A percentile compares a stretch with the other conserved stretches of the same genome.
Evolutionary conservation across 2,888 invertebrate genomes (phyloP).

Genomic region (Mythimna lalbum): DNA sequence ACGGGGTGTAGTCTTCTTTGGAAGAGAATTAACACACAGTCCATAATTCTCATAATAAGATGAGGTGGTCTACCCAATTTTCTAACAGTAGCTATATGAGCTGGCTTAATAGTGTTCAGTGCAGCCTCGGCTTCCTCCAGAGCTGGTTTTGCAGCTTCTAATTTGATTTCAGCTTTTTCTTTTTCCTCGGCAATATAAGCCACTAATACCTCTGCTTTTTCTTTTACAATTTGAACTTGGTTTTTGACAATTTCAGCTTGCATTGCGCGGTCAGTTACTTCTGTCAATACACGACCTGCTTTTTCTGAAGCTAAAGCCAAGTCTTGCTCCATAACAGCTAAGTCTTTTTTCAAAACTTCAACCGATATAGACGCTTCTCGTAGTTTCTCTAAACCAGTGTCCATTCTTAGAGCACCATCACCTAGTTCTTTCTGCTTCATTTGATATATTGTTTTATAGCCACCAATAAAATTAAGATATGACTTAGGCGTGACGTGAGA

Average conservation of each 20-base stretch:
- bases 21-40: constrained; percentile 97
- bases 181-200: constrained; percentile 97
- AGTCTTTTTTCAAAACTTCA: constrained; percentile 96
- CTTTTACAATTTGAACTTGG: constrained; percentile 98
- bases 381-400: constrained; percentile 98
- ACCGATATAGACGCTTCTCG: constrained; percentile 99
- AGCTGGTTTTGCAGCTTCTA: constrained; percentile 99
- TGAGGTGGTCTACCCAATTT: constrained; percentile 99
- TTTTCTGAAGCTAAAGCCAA: constrained; percentile 97
- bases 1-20: constrained; percentile 96
- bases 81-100: constrained; percentile 98
- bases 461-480: constrained; percentile 98
- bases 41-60: constrained; percentile 99
- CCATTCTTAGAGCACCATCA: constrained; percentile 97
- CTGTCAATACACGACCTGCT: constrained; percentile 96
- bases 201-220: constrained; percentile 97
- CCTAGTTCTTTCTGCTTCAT: constrained; percentile 97
- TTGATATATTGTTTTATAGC: constrained; percentile 98
- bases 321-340: constrained; percentile 98
- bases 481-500: constrained; percentile 99
- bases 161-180: constrained; percentile 96
- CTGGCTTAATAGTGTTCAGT: constrained; percentile 98
- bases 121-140: constrained; percentile 98
- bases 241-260: constrained; percentile 99
- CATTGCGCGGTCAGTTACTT: constrained; percentile 98